Base-by-base conservation (phyloP, 2,888 invertebrate species). In the Drosophila sordidapex region DNA sequence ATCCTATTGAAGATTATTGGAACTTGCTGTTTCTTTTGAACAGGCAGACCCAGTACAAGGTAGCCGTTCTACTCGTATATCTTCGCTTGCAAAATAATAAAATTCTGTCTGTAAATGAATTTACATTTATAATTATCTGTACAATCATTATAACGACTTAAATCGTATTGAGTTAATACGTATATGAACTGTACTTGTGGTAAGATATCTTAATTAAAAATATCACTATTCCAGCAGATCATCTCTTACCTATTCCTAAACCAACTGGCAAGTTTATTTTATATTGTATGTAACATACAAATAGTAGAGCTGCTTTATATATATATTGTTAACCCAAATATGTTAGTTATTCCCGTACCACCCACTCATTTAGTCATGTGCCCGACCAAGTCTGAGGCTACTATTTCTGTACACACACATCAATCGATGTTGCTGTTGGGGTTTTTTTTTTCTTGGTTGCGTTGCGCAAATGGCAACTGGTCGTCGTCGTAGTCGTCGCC, bases 381-480 rank as follows among this genome's bases (percentile, higher is more conserved):
- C 51, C 56, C 40, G 53, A 35, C 52, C 49, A 54, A 68, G 52
- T 57, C 73, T 54, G 58, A 70, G 71, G 59, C 71, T 71, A 76
- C 74, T 87, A 84, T 87, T 80, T 80, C 56, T 74, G 63, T 75
- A 66, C 80, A 58, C 71, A 80, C 66, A 81, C 80, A 75, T 80
- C 87, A 89, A 85, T 85, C 85, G 85, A 85, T 82, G 78, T 68
- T 67, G 72, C 68, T 70, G 66, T 65, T 83, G 65, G 60, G 35
- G 49, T 27, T 70, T 69, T 63, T 64, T 64, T 64, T 59, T 61
- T 74, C 75, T 87, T 56, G 70, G 78, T 53, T 68, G 81, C 79
- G 81, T 86, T 86, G 87, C 87, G 81, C 85, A 84, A 89, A 84
- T 83, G 84, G 89, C 87, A 89, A 85, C 84, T 85, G 82, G 77